Percentiles rank a stretch among this genome's conserved stretches.
Evolutionary conservation across 2,888 invertebrate species (phyloP).

Genomic region (Drosophila subquinaria): DNA sequence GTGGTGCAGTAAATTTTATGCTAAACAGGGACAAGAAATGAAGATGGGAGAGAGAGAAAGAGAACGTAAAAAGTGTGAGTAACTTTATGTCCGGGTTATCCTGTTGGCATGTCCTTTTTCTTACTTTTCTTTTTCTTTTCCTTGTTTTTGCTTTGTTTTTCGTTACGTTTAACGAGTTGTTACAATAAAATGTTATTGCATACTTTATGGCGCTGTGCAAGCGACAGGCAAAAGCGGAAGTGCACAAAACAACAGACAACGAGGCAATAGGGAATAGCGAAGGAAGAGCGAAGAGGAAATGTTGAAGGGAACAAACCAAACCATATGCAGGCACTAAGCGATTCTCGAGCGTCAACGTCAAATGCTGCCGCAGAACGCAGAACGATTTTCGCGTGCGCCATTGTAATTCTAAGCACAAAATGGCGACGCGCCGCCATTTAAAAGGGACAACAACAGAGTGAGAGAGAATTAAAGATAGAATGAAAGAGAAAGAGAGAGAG

Average conservation of each 20-base stretch:
- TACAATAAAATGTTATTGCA: constrained; percentile 80
- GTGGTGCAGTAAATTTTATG: constrained; percentile 80
- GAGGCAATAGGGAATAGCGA: constrained; percentile 42
- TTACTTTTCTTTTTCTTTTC: constrained; percentile 16
- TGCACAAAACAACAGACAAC: constrained; percentile 52
- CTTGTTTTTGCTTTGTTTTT: constrained; percentile 32
- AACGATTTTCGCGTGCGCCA: constrained; percentile 48
- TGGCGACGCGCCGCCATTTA: constrained; percentile 59
- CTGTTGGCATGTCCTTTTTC: constrained; percentile 24
- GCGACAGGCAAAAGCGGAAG: constrained; percentile 51
- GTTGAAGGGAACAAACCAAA: neutral
- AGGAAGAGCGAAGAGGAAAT: neutral
- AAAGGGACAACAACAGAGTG: constrained; percentile 9
- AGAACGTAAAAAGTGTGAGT: constrained; percentile 23
- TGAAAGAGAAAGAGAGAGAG: neutral
- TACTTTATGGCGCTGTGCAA: constrained; percentile 60
- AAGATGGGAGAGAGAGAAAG: constrained; percentile 4
- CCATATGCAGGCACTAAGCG: constrained; percentile 54
- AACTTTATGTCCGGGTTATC: constrained; percentile 22
- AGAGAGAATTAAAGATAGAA: neutral
- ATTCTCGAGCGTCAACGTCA: constrained; percentile 52
- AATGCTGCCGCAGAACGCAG: constrained; percentile 51
- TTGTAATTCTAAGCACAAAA: constrained; percentile 70
- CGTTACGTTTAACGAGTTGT: constrained; percentile 75
- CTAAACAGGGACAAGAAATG: constrained; percentile 58